Evolutionary conservation across 2,113 vertebrate genomes (phyloP).

Genomic region (Cariama cristata): DNA sequence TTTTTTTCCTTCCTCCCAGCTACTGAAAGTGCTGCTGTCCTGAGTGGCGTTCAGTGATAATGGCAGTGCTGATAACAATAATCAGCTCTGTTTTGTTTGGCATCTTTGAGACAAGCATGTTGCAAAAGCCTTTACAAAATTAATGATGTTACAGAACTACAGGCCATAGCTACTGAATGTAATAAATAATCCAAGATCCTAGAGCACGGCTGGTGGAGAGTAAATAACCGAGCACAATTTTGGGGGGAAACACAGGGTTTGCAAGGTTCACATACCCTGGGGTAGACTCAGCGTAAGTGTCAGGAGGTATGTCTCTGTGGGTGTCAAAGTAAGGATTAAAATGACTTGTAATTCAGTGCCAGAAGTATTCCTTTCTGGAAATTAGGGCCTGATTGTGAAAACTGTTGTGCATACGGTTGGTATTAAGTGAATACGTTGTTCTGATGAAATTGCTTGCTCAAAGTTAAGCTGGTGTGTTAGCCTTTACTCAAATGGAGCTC

Average conservation of each 20-base stretch:
- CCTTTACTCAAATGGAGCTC: background rate
- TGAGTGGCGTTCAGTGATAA: background rate
- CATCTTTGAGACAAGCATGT: background rate
- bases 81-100: background rate
- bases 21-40: background rate
- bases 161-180: background rate
- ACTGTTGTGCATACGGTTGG: background rate
- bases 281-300: background rate
- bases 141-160: background rate
- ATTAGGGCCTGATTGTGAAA: background rate
- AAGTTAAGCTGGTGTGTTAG: background rate
- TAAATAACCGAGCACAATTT: background rate
- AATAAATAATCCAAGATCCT: background rate
- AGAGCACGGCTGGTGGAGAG: background rate
- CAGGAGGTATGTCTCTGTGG: background rate
- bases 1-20: background rate
- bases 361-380: background rate
- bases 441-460: background rate
- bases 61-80: background rate
- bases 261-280: fast-evolving
- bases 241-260: background rate
- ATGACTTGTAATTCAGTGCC: background rate
- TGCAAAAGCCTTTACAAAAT: background rate
- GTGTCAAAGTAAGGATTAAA: background rate
- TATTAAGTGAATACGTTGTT: background rate